These are phyloP conservation scores for Apolygus lucorum DNA, from an alignment of 1,140 invertebrate genomes.

Conservation along the genomic window DNA sequence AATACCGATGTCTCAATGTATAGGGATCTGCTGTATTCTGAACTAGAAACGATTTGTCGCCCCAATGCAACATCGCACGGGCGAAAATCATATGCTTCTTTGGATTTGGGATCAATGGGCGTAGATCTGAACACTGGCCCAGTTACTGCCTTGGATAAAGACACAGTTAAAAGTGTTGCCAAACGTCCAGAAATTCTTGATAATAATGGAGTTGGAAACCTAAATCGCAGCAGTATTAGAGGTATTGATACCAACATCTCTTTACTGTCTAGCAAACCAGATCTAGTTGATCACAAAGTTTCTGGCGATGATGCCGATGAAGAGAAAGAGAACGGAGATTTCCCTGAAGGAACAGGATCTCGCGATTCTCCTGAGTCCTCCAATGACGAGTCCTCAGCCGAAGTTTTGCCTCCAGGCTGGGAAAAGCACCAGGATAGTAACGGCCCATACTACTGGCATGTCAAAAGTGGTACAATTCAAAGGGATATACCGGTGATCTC, in stretches of 20 bases:
- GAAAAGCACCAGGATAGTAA: conserved; percentile 90
- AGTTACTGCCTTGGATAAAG: conserved; percentile 45
- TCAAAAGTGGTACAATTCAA: conserved; percentile 94
- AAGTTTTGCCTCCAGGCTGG: conserved; percentile 72
- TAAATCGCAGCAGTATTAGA: conserved; percentile 32
- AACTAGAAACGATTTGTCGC: conserved; percentile 49
- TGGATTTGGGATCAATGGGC: conserved; percentile 61
- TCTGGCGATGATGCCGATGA: not conserved
- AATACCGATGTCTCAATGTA: conserved; percentile 47
- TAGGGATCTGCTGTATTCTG: conserved; percentile 45
- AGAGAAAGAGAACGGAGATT: not conserved
- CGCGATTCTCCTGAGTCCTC: conserved; percentile 21
- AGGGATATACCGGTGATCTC: conserved; percentile 65
- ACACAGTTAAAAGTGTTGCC: conserved; percentile 37
- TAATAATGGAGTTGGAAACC: conserved; percentile 30
- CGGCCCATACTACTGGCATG: conserved; percentile 96
- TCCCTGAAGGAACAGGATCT: conserved; percentile 14
- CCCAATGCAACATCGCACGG: conserved; percentile 40
- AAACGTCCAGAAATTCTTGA: conserved; percentile 30
- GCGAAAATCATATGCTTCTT: conserved; percentile 52
- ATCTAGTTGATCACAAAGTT: conserved; percentile 36
- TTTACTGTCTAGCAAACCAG: conserved; percentile 34
- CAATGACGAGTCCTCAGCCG: conserved; percentile 37
- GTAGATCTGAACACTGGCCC: conserved; percentile 56
- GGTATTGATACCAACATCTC: conserved; percentile 33